Conservation (phyloP, 2,888 invertebrate species). For the Agonopterix arenella region DNA sequence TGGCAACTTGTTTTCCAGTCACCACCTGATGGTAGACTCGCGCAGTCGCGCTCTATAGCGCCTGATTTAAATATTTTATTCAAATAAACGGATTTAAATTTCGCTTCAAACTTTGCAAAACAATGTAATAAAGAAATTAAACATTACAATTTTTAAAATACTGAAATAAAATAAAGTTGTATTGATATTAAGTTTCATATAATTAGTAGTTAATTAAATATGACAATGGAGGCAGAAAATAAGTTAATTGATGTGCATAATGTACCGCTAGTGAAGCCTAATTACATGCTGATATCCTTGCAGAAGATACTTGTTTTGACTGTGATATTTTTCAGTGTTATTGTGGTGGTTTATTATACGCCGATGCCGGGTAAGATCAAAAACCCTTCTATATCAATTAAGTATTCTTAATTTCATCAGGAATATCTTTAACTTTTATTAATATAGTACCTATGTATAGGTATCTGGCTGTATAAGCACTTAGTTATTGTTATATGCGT, state of each 20-base stretch:
- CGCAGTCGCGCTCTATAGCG: constrained; percentile 45
- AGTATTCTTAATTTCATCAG: too few species aligned
- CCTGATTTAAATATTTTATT: constrained; percentile 1
- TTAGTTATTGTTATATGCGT: too few species aligned
- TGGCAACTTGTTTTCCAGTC: constrained; percentile 38
- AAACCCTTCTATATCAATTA: neutral
- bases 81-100: neutral
- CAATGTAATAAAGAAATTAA: too few species aligned
- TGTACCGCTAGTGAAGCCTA: constrained; percentile 53
- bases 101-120: too few species aligned
- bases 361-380: constrained; percentile 81
- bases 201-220: constrained; percentile 6
- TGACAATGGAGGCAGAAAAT: constrained; percentile 50
- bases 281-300: constrained; percentile 77
- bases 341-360: constrained; percentile 83
- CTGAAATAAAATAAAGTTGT: neutral
- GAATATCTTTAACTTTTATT: too few species aligned
- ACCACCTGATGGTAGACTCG: constrained; percentile 56
- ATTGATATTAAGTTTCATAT: neutral
- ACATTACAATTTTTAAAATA: neutral
- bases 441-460: too few species aligned
- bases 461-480: too few species aligned
- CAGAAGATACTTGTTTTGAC: constrained; percentile 80
- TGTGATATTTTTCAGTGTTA: constrained; percentile 80
- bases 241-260: constrained; percentile 29